Evolutionary conservation across 2,113 vertebrate genomes (phyloP).

Genomic region (Myodes glareolus): DNA sequence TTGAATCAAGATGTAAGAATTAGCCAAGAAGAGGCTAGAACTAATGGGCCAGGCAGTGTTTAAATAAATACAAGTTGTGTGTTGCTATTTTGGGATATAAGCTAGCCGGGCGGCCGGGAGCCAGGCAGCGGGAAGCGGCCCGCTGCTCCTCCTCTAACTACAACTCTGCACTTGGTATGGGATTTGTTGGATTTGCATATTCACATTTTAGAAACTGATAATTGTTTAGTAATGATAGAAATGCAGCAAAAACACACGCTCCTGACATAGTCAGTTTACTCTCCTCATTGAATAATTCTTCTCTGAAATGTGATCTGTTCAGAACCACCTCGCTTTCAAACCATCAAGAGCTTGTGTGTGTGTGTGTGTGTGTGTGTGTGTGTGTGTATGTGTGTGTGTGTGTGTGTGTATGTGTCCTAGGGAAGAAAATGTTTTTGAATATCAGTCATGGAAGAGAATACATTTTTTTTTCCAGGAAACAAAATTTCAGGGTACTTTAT

Average conservation of each 20-base stretch:
- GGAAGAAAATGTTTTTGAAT: conserved; percentile 60
- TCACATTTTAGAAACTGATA: conserved; percentile 46
- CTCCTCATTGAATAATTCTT: conserved; percentile 54
- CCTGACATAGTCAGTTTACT: conserved; percentile 68
- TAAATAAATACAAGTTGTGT: too few relatives aligned
- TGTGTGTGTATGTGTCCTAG: background rate
- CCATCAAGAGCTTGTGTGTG: conserved; percentile 33
- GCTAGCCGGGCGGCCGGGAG: rapidly evolving
- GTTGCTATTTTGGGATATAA: too few relatives aligned
- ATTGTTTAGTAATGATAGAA: conserved; percentile 70
- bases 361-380: background rate
- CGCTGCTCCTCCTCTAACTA: too few relatives aligned
- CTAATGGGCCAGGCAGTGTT: too few relatives aligned
- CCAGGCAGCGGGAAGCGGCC: too few relatives aligned
- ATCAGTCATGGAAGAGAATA: background rate
- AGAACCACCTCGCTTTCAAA: conserved; percentile 67
- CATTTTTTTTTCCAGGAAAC: conserved; percentile 29
- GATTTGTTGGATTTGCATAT: conserved; percentile 72
- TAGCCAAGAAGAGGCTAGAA: too few relatives aligned
- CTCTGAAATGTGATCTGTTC: conserved; percentile 54
- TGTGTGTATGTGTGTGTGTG: background rate
- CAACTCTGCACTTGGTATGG: conserved; percentile 30
- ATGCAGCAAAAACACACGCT: conserved; percentile 63
- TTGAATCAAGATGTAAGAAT: too few relatives aligned
- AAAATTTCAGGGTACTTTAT: background rate